phyloP scores from a whole-genome alignment of 1,140 invertebrate species.

The Sycophila sp. region DNA sequence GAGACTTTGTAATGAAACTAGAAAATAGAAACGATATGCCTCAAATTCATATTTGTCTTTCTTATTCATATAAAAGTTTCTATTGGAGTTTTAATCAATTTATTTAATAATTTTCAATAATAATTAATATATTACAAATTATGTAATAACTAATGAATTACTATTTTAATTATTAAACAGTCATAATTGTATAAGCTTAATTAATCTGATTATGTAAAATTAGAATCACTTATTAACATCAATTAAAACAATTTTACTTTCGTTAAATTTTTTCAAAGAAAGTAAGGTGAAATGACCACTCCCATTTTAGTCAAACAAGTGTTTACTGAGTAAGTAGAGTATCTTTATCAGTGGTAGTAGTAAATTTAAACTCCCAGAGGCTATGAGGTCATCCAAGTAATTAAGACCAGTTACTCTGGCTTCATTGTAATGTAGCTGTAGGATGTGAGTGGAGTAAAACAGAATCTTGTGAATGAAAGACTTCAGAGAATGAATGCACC shows the following conservation, averaged over 20 bases:
- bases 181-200: not conserved
- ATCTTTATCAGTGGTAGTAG: constrained; percentile 51
- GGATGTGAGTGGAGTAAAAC: constrained; percentile 44
- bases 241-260: constrained; percentile 17
- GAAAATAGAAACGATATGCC: too few relatives aligned
- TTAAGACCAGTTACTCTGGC: constrained; percentile 63
- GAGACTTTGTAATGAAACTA: too few relatives aligned
- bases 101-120: not conserved
- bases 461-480: constrained; percentile 46
- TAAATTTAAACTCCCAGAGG: constrained; percentile 59
- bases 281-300: constrained; percentile 43
- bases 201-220: too few relatives aligned
- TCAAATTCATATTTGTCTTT: too few relatives aligned
- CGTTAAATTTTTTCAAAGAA: constrained; percentile 7
- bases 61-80: too few relatives aligned
- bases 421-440: constrained; percentile 50
- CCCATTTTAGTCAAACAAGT: constrained; percentile 29
- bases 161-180: too few relatives aligned
- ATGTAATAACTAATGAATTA: too few relatives aligned
- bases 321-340: constrained; percentile 41
- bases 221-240: too few relatives aligned
- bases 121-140: not conserved
- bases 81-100: too few relatives aligned
- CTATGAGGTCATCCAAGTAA: constrained; percentile 65
- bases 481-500: constrained; percentile 33